Conservation (phyloP, 2,888 invertebrate species). For the Ypsolopha scabrella region DNA sequence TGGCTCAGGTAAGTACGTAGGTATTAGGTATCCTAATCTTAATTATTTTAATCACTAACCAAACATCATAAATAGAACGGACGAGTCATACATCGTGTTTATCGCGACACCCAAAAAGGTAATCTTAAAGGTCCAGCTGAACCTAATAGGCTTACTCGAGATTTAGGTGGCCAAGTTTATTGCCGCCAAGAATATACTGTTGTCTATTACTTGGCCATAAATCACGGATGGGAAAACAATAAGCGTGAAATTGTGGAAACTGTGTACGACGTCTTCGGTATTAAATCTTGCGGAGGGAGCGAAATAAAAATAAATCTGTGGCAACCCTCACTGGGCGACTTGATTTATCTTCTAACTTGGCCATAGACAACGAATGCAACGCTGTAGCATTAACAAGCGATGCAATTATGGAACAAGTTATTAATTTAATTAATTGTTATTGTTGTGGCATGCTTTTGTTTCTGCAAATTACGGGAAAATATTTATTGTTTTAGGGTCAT, state of each 20-base stretch:
- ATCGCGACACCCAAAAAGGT: background rate
- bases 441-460: too few species aligned
- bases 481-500: background rate
- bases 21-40: too few species aligned
- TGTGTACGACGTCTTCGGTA: constrained; percentile 58
- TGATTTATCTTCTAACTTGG: constrained; percentile 44
- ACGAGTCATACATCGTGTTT: background rate
- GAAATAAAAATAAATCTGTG: constrained; percentile 68
- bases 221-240: constrained; percentile 71
- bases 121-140: constrained; percentile 4
- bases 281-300: constrained; percentile 67
- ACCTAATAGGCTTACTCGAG: constrained; percentile 60
- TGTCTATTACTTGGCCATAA: constrained; percentile 63
- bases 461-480: too few species aligned
- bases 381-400: background rate
- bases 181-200: constrained; percentile 63
- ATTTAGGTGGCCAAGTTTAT: constrained; percentile 69
- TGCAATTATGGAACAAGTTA: constrained; percentile 1
- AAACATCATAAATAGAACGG: background rate
- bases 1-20: too few species aligned
- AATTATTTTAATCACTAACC: too few species aligned
- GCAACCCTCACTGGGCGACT: constrained; percentile 48
- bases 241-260: constrained; percentile 72
- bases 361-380: background rate
- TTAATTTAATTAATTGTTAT: background rate